These are phyloP conservation scores for Orthonevra nobilis DNA, from an alignment of 2,888 invertebrate species.

Conservation along the genomic window DNA sequence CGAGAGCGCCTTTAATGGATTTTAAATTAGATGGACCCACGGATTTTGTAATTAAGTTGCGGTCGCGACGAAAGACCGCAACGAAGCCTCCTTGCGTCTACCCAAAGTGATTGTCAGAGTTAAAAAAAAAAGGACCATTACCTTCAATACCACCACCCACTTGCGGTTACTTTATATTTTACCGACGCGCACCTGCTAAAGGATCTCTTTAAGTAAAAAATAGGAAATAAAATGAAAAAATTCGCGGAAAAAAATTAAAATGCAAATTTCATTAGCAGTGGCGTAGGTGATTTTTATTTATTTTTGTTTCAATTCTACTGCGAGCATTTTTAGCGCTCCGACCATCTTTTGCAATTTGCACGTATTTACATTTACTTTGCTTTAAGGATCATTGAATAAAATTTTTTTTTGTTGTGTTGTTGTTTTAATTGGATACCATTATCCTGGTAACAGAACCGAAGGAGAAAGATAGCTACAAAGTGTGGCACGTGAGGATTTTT, in stretches of 20 bases:
- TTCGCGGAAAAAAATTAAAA: conserved; percentile 34
- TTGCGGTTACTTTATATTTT: conserved; percentile 10
- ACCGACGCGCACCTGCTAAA: conserved; percentile 25
- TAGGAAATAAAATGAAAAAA: not conserved
- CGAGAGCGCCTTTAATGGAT: conserved; percentile 66
- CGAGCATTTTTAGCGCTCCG: not conserved
- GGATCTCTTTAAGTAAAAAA: conserved; percentile 7
- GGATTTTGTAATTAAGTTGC: conserved; percentile 68
- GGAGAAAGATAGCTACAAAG: too few species aligned
- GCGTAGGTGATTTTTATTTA: conserved; percentile 42
- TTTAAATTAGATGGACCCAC: conserved; percentile 70
- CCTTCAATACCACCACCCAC: too few species aligned
- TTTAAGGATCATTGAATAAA: conserved; percentile 60
- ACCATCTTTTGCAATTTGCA: conserved; percentile 56
- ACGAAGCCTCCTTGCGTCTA: conserved; percentile 15
- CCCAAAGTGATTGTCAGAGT: conserved; percentile 23
- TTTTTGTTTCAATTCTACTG: conserved; percentile 28
- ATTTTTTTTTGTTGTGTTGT: conserved; percentile 19
- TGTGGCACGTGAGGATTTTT: conserved; percentile 9
- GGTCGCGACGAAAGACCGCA: conserved; percentile 25
- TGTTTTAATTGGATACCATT: conserved; percentile 48
- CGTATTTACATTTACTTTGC: conserved; percentile 66
- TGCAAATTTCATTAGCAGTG: conserved; percentile 59
- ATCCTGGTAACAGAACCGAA: not conserved
- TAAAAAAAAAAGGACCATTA: too few species aligned